Evolutionary conservation across 2,113 vertebrate genomes (phyloP), one percentile per base, ranked within the genome.

Genomic region (Corythaixoides concolor): DNA sequence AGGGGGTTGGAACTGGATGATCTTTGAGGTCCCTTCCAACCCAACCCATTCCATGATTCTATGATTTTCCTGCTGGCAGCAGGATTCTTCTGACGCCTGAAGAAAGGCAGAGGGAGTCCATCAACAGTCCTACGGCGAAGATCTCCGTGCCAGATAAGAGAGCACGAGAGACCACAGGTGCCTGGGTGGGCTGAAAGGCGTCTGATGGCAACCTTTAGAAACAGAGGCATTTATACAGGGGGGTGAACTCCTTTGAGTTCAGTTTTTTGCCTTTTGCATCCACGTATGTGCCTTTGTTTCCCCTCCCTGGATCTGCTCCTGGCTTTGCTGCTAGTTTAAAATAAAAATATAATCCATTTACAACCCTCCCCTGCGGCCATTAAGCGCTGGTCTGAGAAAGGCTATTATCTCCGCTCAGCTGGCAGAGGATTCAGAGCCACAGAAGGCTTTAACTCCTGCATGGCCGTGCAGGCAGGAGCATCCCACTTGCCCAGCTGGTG

Each of bases 311-410:
- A 53, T 59, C 75, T 28, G n/a, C 68, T 92, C 47, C 86, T 37
- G 56, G 55, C 43, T 86, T 62, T 66, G 8, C 68, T 50, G 83
- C 30, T 15, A 12, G 41, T 93, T 95, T 89, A 86, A 88, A 93
- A 96, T 67, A 74, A 56, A 88, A 84, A 85, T 16, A 55, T 37
- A 92, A 95, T 90, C 94, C 94, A 41, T 73, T 88, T 45, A 35
- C 78, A 49, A 77, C 49, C 79, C 89, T 68, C 18, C 41, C 70
- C 56, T 37, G 26, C 0, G 37, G 95, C 85, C 94, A 83, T 60
- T 35, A 47, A 67, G 55, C 12, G 5, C 88, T 55, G 4, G 14
- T 39, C 67, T 58, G 92, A 85, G 75, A 58, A 11, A 89, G 82
- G 82, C 12, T 85, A 2, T 94, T 79, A 90, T 12, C 94, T 92